Conservation (phyloP, 2,113 vertebrate species). For the Nasalis larvatus region DNA sequence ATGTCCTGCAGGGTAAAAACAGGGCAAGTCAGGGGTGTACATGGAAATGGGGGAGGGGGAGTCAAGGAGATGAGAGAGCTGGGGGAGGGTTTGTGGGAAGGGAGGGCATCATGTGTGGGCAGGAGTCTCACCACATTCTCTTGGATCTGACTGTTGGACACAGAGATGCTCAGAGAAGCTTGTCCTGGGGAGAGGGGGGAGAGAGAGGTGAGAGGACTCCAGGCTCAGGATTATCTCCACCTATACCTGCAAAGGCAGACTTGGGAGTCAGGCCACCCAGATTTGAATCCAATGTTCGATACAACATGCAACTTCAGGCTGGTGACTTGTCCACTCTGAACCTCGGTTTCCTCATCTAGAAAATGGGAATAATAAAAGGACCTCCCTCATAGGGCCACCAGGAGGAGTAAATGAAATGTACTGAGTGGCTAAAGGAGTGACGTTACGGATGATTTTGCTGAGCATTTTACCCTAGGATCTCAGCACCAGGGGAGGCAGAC, state of each 20-base stretch:
- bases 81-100: background rate
- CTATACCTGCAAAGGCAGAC: background rate
- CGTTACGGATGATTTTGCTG: accelerated
- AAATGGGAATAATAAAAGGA: background rate
- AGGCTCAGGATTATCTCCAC: accelerated
- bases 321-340: background rate
- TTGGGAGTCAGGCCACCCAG: background rate
- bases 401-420: background rate
- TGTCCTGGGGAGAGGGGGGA: conserved; percentile 83
- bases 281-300: accelerated
- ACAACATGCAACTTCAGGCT: background rate
- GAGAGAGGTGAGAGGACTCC: background rate
- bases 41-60: background rate
- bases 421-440: background rate
- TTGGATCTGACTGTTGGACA: conserved; percentile 94
- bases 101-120: background rate
- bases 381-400: background rate
- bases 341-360: background rate
- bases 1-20: conserved; percentile 83
- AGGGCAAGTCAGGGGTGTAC: background rate
- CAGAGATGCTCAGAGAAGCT: conserved; percentile 92
- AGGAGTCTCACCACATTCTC: conserved; percentile 90
- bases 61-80: background rate
- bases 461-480: background rate
- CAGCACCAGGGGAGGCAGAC: background rate